Evolutionary conservation across 2,113 vertebrate genomes (phyloP), one percentile per base, ranked within the genome.

Genomic region (Hippocampus comes): DNA sequence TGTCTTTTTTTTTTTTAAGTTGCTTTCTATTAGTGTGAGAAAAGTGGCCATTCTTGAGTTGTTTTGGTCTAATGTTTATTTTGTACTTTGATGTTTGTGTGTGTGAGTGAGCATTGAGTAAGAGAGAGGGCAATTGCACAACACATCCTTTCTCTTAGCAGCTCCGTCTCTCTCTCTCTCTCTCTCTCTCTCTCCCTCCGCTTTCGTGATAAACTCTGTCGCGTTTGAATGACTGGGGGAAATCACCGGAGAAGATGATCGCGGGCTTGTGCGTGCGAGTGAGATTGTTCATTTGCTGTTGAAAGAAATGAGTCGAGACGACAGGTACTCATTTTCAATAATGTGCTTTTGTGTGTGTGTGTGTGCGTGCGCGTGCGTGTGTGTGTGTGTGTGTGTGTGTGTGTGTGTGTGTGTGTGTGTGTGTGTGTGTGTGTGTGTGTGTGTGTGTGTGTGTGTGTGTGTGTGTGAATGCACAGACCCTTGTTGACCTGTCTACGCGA

Each of bases 71-170:
- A 79, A 79, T 81, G 74, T 76, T 85, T 78, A 84, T 89, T 91
- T 91, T 89, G 88, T 91, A 87, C 88, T 89, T 78, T 86, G 81
- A 85, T 87, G 74, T 84, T 73, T 46, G 73, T 69, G 77, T 75
- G 56, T 74, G 72, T 43, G n/a, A 27, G 72, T 43, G n/a, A 27
- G 67, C 41, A 10, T 20, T 67, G 55, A 49, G 56, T 64, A 17
- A 65, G 89, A 78, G 87, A 83, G 79, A 74, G 83, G 89, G 85
- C 83, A 89, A 88, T 87, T 87, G 89, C 88, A 92, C 91, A 91
- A 91, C 90, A 89, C 88, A 92, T 91, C 88, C 87, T 91, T 92
- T 91, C 84, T 92, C 89, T 92, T 85, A 83, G 88, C 89, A 91
- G 89, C 89, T 87, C 84, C 85, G 87, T 85, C 86, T 89, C 48